A percentile compares a stretch with the other conserved stretches of the same genome.
Evolutionary conservation across 2,888 invertebrate species (phyloP).

Genomic region (Drosophila putrida): DNA sequence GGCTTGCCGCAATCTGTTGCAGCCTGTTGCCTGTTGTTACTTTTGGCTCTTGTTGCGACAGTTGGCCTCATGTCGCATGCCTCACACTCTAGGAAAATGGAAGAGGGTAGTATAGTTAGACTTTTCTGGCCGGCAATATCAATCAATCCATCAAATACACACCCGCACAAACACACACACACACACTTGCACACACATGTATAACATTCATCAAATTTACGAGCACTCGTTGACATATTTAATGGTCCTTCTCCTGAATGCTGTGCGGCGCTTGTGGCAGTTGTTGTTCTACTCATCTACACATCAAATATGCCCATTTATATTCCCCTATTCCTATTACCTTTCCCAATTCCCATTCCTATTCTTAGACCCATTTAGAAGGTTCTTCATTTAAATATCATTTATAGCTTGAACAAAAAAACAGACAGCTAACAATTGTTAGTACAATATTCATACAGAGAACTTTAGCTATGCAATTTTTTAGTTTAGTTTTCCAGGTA

Average conservation of each 20-base stretch:
- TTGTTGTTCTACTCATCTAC: constrained; percentile 7
- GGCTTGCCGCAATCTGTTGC: constrained; percentile 45
- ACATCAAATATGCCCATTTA: constrained; percentile 4
- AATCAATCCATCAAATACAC: constrained; percentile 61
- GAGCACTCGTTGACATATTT: constrained; percentile 56
- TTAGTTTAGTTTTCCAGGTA: not conserved
- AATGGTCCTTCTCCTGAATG: constrained; percentile 33
- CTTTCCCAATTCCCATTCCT: not conserved
- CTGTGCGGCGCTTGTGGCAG: constrained; percentile 8
- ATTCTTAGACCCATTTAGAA: not conserved
- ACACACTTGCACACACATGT: constrained; percentile 9
- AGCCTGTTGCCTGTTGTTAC: constrained; percentile 42
- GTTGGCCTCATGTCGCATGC: constrained; percentile 4
- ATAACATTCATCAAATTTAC: constrained; percentile 54
- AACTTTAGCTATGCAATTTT: not conserved
- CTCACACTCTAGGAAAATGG: not conserved
- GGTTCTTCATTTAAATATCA: constrained; percentile 9
- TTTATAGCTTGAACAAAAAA: not conserved
- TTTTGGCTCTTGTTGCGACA: constrained; percentile 18
- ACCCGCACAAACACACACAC: constrained; percentile 7
- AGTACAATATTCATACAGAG: no score
- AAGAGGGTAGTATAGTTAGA: not conserved
- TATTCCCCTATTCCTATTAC: not conserved
- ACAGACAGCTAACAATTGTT: not conserved
- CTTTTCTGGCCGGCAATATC: constrained; percentile 40